A percentile compares a stretch with the other conserved stretches of the same genome.
These are phyloP conservation scores for Grammomys surdaster DNA, from an alignment of 2,113 vertebrate species.

Conservation along the genomic window DNA sequence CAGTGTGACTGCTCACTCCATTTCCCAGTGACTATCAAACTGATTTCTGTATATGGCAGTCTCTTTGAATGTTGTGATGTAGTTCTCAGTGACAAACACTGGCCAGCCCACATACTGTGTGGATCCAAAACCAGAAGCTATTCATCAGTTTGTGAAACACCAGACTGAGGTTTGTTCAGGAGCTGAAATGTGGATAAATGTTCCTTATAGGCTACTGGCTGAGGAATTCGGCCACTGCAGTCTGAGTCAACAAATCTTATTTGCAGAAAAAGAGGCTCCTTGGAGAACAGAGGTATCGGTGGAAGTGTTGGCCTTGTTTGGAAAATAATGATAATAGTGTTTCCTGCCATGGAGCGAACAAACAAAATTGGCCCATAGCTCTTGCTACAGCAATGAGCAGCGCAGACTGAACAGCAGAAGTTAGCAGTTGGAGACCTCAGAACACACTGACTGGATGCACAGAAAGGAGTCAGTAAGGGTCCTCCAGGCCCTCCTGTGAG, in stretches of 20 bases:
- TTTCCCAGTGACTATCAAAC: background rate
- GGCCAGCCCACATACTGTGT: background rate
- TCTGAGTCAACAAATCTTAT: background rate
- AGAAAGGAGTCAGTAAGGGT: background rate
- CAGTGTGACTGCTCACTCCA: background rate
- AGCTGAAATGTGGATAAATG: background rate
- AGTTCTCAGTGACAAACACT: background rate
- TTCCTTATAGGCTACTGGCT: background rate
- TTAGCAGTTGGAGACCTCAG: background rate
- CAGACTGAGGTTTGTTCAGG: no score
- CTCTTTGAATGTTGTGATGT: background rate
- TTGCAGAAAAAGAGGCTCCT: constrained; percentile 18
- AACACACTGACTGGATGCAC: background rate
- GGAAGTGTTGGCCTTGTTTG: background rate
- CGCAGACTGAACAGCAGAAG: background rate
- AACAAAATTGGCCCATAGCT: background rate
- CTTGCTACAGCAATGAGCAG: background rate
- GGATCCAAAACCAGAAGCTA: background rate
- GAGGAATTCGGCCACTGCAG: background rate
- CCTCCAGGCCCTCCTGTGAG: rapidly evolving
- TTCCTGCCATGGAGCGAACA: background rate
- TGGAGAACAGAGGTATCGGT: background rate
- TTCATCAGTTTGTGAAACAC: background rate
- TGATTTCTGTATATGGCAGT: background rate
- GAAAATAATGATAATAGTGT: background rate